Base-by-base conservation (phyloP, 2,888 invertebrate species). In the Hetaerina titia region DNA sequence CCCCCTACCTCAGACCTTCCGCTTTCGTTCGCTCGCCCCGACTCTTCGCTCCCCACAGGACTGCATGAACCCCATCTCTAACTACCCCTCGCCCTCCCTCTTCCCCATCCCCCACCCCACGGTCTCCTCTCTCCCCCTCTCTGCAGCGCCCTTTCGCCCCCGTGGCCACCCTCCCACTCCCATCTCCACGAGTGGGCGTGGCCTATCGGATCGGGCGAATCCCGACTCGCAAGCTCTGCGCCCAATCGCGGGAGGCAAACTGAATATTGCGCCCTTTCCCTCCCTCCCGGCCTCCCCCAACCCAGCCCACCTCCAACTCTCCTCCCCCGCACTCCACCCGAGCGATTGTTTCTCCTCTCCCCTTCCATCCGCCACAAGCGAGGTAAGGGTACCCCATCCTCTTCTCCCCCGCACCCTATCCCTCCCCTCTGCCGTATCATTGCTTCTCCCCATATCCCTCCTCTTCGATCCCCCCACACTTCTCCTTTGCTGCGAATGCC, bases 141-240 rank as follows among this genome's bases (percentile, higher is more conserved):
- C 7, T 56, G 56, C 89, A n/a, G 57, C 22, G 17, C 17, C 63
- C 92, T 69, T 69, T 60, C 63, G 63, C 63, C 92, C 92, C 92
- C 56, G 81, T 31, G 31, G 31, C 81, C 81, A 19, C 57, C 89
- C n/a, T 9, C 58, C 90, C 58, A 22, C 69, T 31, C 11, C 58
- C 13, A 60, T 11, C 11, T 60, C 19, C n/a, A 15, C 63, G 31
- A 31, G 90, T n/a, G 74, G 92, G 92, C 92, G 92, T 92, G 92
- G 92, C 92, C n/a, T 92, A 56, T 22, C n/a, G 15, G 69, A 13
- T 56, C 69, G 92, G 92, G 74, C 92, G 92, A 92, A 92, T 92
- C 92, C 92, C 92, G 92, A 56, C 69, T 45, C 74, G 45, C 92
- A 92, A 56, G 69, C 64, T 45, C 69, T 22, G 69, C 92, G 63